Base-by-base conservation (phyloP, 2,797 vertebrate species). In the Labeo calbasu region DNA sequence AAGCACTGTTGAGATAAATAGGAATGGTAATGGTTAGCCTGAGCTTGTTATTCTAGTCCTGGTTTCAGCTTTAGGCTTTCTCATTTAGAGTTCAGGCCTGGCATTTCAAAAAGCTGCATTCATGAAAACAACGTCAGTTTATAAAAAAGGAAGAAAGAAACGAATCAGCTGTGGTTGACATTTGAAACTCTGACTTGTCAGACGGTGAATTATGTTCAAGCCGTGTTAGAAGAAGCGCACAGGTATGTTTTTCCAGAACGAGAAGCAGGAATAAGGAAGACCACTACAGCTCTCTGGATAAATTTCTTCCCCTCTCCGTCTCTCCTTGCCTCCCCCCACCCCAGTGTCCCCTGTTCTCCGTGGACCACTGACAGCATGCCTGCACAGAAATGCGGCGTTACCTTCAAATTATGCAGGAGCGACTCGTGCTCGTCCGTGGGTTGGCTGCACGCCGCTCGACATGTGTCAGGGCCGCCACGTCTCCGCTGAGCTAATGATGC, bases 401-500 rank as follows among this genome's bases (percentile, higher is more conserved):
- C 93, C 93, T 94, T 94, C 94, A 94, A 95, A 95, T 95, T 95
- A 95, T 95, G 94, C 88, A 93, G 91, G 92, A 93, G 94, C 92
- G 87, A 90, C 92, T 88, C 85, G 77, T 81, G 87, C 85, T 81
- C 87, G 93, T 92, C 93, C 92, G 94, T 94, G 94, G 92, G 94
- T 93, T 92, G 93, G 91, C 89, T 92, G 93, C 92, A 91, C 89
- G 92, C 91, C 88, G 92, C 92, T 92, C 93, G 94, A 95, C 94
- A 95, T 95, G 93, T 95, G 94, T 95, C 95, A 95, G 92, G 92
- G 92, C 94, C 94, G 92, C 86, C 90, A 92, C 90, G 92, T 92
- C 93, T 93, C 91, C 90, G 92, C 90, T 92, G 94, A 94, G 95
- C 95, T 95, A 96, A 96, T 95, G 95, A 95, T 95, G 95, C 93